Evolutionary conservation across 1,140 invertebrate species (phyloP).

Genomic region (Charaxes varanes): DNA sequence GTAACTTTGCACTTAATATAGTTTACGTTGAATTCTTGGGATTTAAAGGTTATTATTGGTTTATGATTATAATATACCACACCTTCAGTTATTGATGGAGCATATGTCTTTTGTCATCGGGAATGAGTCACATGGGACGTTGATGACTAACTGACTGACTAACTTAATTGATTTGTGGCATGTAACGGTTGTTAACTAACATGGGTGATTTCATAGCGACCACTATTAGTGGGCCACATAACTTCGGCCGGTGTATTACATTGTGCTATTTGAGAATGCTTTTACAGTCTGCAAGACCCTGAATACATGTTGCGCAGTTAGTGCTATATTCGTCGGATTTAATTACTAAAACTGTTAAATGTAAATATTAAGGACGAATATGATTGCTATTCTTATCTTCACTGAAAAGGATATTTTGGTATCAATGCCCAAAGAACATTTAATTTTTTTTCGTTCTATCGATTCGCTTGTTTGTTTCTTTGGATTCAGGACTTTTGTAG

Average conservation of each 20-base stretch:
- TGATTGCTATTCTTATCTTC: background rate
- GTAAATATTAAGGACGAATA: background rate
- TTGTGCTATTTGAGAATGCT: conserved; percentile 4
- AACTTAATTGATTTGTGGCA: conserved; percentile 62
- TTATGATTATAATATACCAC: conserved; percentile 1
- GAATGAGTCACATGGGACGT: conserved; percentile 13
- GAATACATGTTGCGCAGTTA: too few species aligned
- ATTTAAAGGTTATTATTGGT: conserved; percentile 1
- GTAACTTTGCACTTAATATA: background rate
- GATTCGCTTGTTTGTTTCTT: too few species aligned
- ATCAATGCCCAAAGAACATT: too few species aligned
- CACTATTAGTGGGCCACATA: conserved; percentile 6
- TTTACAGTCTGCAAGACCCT: conserved; percentile 3
- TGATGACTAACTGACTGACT: conserved; percentile 65
- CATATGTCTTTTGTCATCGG: conserved; percentile 12
- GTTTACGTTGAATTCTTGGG: conserved; percentile 3
- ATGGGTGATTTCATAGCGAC: conserved; percentile 47
- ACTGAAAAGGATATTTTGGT: conserved; percentile 3
- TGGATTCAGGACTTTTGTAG: too few species aligned
- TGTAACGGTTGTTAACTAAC: conserved; percentile 59
- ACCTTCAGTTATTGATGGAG: too few species aligned
- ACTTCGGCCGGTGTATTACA: conserved; percentile 1
- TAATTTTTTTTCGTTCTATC: too few species aligned
- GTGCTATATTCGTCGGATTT: too few species aligned
- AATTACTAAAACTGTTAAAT: too few species aligned